phyloP scores from a whole-genome alignment of 1,140 invertebrate species.

The Micrasema minimum region DNA sequence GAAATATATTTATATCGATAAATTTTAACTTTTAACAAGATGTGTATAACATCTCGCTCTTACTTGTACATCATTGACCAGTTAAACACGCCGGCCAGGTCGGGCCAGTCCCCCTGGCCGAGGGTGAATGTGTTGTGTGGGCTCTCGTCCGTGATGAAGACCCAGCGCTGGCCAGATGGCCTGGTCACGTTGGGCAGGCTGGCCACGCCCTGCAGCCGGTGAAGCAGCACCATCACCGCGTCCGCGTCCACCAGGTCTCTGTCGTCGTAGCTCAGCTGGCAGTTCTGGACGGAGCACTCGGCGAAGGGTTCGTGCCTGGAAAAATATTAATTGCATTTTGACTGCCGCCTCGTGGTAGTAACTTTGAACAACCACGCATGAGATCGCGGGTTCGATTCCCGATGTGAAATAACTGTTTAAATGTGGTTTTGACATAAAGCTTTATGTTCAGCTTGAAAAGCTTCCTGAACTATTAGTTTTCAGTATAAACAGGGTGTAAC shows the following conservation, averaged over 20 bases:
- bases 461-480: no score
- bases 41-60: no score
- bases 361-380: no score
- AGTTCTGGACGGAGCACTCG: constrained; percentile 68
- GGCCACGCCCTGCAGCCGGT: constrained; percentile 59
- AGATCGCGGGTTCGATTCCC: no score
- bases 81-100: constrained; percentile 72
- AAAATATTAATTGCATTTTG: no score
- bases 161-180: constrained; percentile 68
- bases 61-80: constrained; percentile 67
- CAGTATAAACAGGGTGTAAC: no score
- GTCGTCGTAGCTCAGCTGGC: constrained; percentile 64
- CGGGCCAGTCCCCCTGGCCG: constrained; percentile 50
- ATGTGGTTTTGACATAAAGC: no score
- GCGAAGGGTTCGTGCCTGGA: constrained; percentile 65
- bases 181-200: constrained; percentile 45
- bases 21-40: no score
- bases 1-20: no score
- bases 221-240: constrained; percentile 70
- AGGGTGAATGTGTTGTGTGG: constrained; percentile 67
- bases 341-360: no score
- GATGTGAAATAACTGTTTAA: no score
- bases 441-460: no score
- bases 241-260: constrained; percentile 62
- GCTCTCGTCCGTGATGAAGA: constrained; percentile 72